Conservation (phyloP, 2,113 vertebrate genomes). For the Melanotaenia duboulayi region DNA sequence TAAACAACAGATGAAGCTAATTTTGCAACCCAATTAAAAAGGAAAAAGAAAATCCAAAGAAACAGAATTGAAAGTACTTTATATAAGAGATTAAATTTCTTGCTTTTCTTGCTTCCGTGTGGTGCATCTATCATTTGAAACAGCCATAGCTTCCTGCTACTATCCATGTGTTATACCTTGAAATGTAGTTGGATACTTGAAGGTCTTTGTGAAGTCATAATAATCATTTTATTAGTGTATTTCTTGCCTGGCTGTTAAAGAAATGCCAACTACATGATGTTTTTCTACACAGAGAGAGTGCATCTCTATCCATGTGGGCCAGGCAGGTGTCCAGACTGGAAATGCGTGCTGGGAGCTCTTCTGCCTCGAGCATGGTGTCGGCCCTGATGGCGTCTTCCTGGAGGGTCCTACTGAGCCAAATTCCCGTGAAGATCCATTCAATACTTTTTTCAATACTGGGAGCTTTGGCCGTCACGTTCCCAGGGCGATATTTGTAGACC, state of each 20-base stretch:
- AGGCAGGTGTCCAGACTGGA: conserved; percentile 88
- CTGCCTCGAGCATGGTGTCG: conserved; percentile 89
- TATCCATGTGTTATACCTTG: neutral
- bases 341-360: conserved; percentile 91
- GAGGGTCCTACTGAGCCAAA: conserved; percentile 24
- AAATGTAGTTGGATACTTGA: neutral
- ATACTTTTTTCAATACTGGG: conserved; percentile 80
- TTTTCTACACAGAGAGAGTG: conserved; percentile 63
- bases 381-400: conserved; percentile 78
- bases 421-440: conserved; percentile 71
- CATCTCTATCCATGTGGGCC: conserved; percentile 74
- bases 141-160: neutral
- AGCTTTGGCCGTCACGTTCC: conserved; percentile 76
- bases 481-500: conserved; percentile 75
- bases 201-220: neutral
- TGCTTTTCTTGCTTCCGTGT: neutral
- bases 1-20: too few relatives aligned
- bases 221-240: too few relatives aligned
- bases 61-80: too few relatives aligned
- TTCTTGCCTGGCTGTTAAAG: too few relatives aligned
- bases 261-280: neutral
- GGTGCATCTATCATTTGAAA: neutral
- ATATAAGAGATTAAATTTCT: neutral
- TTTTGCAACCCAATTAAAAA: too few relatives aligned
- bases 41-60: too few relatives aligned